phyloP scores from a whole-genome alignment of 1,140 invertebrate genomes.

The Pararge aegeria region DNA sequence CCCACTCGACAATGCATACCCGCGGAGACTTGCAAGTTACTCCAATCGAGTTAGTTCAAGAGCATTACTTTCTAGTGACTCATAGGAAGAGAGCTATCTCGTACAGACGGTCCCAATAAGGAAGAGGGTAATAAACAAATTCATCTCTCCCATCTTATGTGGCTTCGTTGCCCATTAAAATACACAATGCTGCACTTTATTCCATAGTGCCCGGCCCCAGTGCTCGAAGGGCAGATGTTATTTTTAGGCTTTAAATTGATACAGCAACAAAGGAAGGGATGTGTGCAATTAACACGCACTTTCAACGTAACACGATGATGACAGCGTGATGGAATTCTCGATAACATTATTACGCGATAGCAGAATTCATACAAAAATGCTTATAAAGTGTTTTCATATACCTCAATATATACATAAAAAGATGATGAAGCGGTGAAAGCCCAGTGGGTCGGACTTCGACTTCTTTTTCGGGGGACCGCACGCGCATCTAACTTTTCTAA shows the following conservation, averaged over 20 bases:
- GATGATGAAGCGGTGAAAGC: too few relatives aligned
- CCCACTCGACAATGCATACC: slow-evolving; percentile 50
- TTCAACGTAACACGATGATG: slow-evolving; percentile 44
- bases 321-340: slow-evolving; percentile 24
- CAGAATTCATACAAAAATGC: neutral
- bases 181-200: slow-evolving; percentile 77
- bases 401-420: too few relatives aligned
- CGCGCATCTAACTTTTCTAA: too few relatives aligned
- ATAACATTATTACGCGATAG: slow-evolving; percentile 36
- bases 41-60: slow-evolving; percentile 63
- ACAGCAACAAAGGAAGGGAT: slow-evolving; percentile 74
- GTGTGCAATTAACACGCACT: slow-evolving; percentile 71
- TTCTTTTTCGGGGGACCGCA: too few relatives aligned
- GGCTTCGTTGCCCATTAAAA: slow-evolving; percentile 72
- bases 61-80: slow-evolving; percentile 77
- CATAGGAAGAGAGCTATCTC: slow-evolving; percentile 78
- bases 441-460: too few relatives aligned
- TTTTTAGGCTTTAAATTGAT: slow-evolving; percentile 74
- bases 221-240: slow-evolving; percentile 62
- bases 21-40: slow-evolving; percentile 52
- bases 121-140: slow-evolving; percentile 79
- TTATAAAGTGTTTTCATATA: neutral
- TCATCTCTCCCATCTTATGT: slow-evolving; percentile 77
- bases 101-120: slow-evolving; percentile 77
- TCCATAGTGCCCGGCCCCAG: slow-evolving; percentile 47